Evolutionary conservation across 37 sponge, comb jelly and placozoan species (phyloP).

Genomic region (Cliona cf. orientalis): DNA sequence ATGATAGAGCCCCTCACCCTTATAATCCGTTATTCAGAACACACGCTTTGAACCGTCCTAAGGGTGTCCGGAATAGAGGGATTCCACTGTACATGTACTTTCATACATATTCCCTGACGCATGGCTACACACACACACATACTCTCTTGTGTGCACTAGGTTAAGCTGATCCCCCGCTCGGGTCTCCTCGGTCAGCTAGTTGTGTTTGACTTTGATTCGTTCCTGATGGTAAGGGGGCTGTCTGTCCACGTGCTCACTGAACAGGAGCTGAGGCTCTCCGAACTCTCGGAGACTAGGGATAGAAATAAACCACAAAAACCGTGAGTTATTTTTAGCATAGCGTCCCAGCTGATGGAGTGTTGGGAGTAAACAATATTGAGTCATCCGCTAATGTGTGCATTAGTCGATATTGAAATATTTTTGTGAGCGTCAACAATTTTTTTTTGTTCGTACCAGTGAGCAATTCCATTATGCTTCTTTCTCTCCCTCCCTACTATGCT

Average conservation of each 20-base stretch:
- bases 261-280: conserved; percentile 27
- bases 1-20: no score
- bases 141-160: no score
- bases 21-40: no score
- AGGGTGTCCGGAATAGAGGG: no score
- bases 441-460: background rate
- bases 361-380: background rate
- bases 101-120: no score
- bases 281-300: background rate
- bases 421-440: background rate
- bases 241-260: conserved; percentile 53
- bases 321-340: background rate
- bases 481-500: background rate
- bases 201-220: conserved; percentile 63
- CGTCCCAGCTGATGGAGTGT: background rate
- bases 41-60: no score
- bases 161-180: conserved; percentile 38
- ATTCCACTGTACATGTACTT: no score
- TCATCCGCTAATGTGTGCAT: no score
- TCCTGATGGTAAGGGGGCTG: conserved; percentile 38
- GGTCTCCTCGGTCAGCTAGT: conserved; percentile 71
- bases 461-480: no score
- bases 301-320: background rate
- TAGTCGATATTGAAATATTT: background rate
- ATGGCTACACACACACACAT: no score